Percentiles rank a stretch among this genome's conserved stretches.
phyloP scores from a whole-genome alignment of 64 coral and sea anemone species.

The Porites australiensis region DNA sequence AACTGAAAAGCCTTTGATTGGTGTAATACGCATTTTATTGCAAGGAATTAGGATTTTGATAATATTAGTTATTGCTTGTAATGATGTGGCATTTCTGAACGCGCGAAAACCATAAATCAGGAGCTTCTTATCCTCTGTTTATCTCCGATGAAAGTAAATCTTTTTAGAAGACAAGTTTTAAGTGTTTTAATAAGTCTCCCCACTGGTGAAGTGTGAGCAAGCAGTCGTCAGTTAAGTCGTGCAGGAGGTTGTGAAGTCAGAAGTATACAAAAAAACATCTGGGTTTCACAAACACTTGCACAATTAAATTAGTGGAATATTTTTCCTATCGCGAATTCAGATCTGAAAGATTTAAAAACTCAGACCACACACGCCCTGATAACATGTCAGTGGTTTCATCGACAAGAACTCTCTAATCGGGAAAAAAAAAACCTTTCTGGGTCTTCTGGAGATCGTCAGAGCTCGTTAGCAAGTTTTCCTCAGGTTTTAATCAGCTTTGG shows the following conservation, averaged over 20 bases:
- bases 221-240: no score
- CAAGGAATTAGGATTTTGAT: background rate
- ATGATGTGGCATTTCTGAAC: background rate
- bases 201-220: no score
- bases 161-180: background rate
- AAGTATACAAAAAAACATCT: slow-evolving; percentile 3
- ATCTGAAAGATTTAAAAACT: slow-evolving; percentile 55
- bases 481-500: background rate
- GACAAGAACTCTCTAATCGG: background rate
- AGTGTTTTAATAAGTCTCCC: background rate
- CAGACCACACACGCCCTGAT: slow-evolving; percentile 62
- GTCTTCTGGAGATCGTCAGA: background rate
- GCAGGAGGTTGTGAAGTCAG: no score
- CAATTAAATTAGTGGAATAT: slow-evolving; percentile 43
- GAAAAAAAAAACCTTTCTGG: background rate
- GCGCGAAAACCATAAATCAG: slow-evolving; percentile 19
- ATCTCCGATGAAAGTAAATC: slow-evolving; percentile 40
- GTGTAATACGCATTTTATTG: background rate
- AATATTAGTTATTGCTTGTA: background rate
- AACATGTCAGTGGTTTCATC: background rate
- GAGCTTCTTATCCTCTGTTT: background rate
- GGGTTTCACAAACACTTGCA: slow-evolving; percentile 10
- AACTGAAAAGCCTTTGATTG: background rate
- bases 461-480: background rate
- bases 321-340: slow-evolving; percentile 13